Evolutionary conservation across 2,888 invertebrate species (phyloP).

Genomic region (Phortica okadai): DNA sequence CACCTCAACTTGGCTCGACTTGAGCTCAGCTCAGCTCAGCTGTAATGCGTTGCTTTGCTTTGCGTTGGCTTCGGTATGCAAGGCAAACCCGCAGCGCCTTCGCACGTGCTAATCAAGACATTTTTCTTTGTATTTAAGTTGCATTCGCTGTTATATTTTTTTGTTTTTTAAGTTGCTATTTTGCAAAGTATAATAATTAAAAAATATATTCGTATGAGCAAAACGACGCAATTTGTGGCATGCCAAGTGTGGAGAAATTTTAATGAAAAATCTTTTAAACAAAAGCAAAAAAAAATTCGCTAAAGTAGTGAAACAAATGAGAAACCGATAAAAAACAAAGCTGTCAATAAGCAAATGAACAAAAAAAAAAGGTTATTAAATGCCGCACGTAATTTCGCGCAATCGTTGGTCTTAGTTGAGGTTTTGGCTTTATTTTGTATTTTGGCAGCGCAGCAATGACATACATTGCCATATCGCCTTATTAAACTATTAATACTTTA

Average conservation of each 20-base stretch:
- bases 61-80: neutral
- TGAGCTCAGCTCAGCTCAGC: neutral
- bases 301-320: neutral
- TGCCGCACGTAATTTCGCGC: constrained; percentile 64
- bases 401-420: constrained; percentile 37
- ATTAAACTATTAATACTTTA: constrained; percentile 44
- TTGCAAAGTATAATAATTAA: neutral
- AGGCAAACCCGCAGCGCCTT: constrained; percentile 45
- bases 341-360: neutral
- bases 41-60: neutral
- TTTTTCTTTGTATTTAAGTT: constrained; percentile 12
- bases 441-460: constrained; percentile 66
- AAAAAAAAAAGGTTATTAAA: constrained; percentile 17
- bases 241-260: constrained; percentile 16
- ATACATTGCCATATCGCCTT: constrained; percentile 65
- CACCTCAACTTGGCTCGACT: constrained; percentile 8
- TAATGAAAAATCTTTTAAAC: neutral
- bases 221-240: neutral
- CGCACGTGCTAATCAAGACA: constrained; percentile 49
- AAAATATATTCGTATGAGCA: neutral
- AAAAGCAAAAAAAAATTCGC: neutral
- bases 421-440: constrained; percentile 40
- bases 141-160: neutral
- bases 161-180: neutral
- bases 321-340: neutral